Base-by-base conservation (phyloP, 1,140 invertebrate species). In the Drosophila nikananu region DNA sequence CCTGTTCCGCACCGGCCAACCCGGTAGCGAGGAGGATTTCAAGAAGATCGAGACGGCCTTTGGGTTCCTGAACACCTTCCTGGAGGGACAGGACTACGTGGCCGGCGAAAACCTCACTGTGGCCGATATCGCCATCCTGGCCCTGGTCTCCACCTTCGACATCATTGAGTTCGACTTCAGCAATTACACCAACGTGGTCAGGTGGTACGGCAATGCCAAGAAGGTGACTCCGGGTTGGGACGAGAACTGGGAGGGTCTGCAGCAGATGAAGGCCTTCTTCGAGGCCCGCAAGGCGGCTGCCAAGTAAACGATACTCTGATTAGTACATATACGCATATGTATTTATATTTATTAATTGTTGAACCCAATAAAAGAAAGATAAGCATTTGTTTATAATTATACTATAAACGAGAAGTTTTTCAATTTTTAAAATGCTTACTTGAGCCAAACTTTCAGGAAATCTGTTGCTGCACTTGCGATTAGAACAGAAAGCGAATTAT, bases 151-250 rank as follows among this genome's bases (percentile, higher is more conserved):
- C 10, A 66, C 75, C 8, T 75, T 78, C 39, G 49, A 46, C 9
- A 19, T 74, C 5, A 27, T 49, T 0, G 48, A 61, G 2, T 41
- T 82, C 1, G 75, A 82, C 37, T 13, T 83, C 1, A 60, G 32
- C 51, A 83, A 82, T 8, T 82, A 82, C 32, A 1, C 65, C 2
- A 83, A 75, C 25, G 60, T 83, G 12, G n/a, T 8, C 10, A 70
- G 37, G 32, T 83, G 81, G 81, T 82, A 82, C 13, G 57, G 61
- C 3, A 78, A 82, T 21, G 59, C 46, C 8, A 58, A 64, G 35
- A 82, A 79, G 39, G 64, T 70, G 9, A 58, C 51, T 17, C 81
- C 81, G 8, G 81, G 81, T 10, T 83, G 80, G 80, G 80, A 82
- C 7, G 55, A 78, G 23, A 63, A 63, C 32, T 62, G 48, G 48